Base-by-base conservation (phyloP, 2,797 vertebrate genomes). In the Sciurus vulgaris region DNA sequence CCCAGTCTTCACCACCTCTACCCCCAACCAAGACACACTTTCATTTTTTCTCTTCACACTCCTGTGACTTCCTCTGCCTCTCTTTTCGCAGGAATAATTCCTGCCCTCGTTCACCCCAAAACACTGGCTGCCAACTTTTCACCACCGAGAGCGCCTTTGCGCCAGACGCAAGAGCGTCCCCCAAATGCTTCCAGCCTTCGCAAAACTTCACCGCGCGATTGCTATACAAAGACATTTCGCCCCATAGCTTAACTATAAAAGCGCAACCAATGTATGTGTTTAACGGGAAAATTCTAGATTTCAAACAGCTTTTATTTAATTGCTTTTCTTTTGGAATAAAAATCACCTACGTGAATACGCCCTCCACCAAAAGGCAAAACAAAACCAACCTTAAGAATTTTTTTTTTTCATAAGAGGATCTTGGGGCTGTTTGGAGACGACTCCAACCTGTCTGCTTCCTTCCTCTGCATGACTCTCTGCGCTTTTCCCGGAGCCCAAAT, bases 281-380 rank as follows among this genome's bases (percentile, higher is more conserved):
- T 56, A 74, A 81, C 17, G 10, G 8, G 15, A 13, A 49, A 83
- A 76, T 49, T 89, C 78, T 28, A 69, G 54, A 85, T 61, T 95
- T 87, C 41, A n/a, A 61, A 78, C 69, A 74, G n/a, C 86, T 96
- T 95, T 89, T 94, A 83, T 95, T n/a, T 56, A 56, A 56, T 22
- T 73, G 38, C 30, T 67, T 78, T 89, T 90, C 74, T 91, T 70
- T 9, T 14, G 20, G 49, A 69, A 94, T 65, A 41, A 74, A 85
- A 87, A 92, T n/a, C 83, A 61, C 12, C 44, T 65, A 85, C 35
- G 59, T 38, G 85, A 95, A 73, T 30, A 85, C 0, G 47, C 74
- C 82, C 44, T 81, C 87, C 73, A 93, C 47, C 63, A 28, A 91
- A 92, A 56, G 79, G 41, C 38, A 94, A 92, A 96, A 44, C 38